Base-by-base conservation (phyloP, 2,113 vertebrate genomes). In the Phaethon lepturus region DNA sequence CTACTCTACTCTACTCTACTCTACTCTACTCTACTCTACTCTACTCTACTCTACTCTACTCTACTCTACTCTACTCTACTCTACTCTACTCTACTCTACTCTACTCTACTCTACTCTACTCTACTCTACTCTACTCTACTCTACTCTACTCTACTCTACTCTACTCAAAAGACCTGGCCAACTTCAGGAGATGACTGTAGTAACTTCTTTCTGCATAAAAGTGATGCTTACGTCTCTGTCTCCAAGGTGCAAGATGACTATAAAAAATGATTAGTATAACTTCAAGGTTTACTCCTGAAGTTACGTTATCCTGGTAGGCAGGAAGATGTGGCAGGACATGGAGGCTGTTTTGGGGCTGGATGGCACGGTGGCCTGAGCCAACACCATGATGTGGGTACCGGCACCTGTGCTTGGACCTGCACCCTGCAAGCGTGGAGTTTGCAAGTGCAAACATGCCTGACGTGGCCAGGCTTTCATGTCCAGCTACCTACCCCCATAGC, bases 311-410 rank as follows among this genome's bases (percentile, higher is more conserved):
- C 58, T 55, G 31, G 49, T 25, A 68, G 58, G 63, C 74, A 67
- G 38, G 45, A 66, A 40, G 29, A 72, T 11, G 8, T 67, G 50
- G n/a, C 42, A 53, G 47, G 45, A 35, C 0, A 0, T 2, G 0
- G 40, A 66, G 29, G 8, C 13, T 4, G 1, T 77, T 90, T 67
- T 11, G 86, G 29, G 64, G 29, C 31, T 72, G 71, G 66, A 31
- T 76, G 71, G 23, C 6, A 5, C 0, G 0, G 77, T 52, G n/a
- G 28, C 28, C 33, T 10, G 5, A 26, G 44, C 24, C 76, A 89
- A 9, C 64, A 71, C 19, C 7, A 22, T 0, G 0, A 50, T 3
- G 0, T 4, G 17, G 19, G 44, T 52, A 3, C 53, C 5, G 6
- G 28, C 3, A 3, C 42, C 59, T 52, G 55, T 68, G 49, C 40